phyloP scores from a whole-genome alignment of 2,797 vertebrate species.

The Pagetopsis macropterus region DNA sequence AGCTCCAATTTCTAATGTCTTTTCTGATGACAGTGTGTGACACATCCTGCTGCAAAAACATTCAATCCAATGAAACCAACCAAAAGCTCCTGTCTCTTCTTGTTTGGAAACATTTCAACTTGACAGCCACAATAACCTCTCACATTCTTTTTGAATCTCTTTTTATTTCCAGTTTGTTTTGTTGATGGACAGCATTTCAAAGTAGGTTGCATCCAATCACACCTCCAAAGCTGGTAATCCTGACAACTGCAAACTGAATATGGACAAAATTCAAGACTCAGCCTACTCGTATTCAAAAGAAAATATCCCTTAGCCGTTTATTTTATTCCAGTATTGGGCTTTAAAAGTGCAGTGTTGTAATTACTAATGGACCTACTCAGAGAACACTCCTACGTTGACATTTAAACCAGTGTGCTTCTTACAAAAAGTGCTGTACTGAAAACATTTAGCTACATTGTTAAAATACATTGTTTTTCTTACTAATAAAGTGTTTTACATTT shows the following conservation, averaged over 20 bases:
- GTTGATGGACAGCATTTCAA: conserved; percentile 16
- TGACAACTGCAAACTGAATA: neutral
- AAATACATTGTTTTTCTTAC: neutral
- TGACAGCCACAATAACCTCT: conserved; percentile 21
- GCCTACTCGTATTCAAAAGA: conserved; percentile 12
- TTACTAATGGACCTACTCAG: conserved; percentile 41
- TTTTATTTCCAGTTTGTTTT: conserved; percentile 2
- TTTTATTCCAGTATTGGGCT: conserved; percentile 11
- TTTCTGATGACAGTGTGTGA: conserved; percentile 18
- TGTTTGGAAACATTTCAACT: conserved; percentile 8
- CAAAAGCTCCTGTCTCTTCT: neutral
- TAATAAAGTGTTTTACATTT: neutral
- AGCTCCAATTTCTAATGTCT: conserved; percentile 6
- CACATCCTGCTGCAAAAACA: conserved; percentile 14
- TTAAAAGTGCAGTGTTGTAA: conserved; percentile 25
- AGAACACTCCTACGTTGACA: conserved; percentile 30
- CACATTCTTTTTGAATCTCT: neutral
- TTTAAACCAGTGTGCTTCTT: conserved; percentile 24
- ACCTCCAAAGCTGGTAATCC: neutral
- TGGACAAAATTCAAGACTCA: conserved; percentile 22
- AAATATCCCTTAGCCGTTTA: conserved; percentile 30
- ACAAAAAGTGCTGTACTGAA: conserved; percentile 13
- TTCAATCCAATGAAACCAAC: neutral
- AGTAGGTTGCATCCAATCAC: neutral
- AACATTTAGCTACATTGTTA: neutral